Evolutionary conservation across 2,113 vertebrate species (phyloP), one percentile per base, ranked within the genome.

Genomic region (Atherinomorus stipes): DNA sequence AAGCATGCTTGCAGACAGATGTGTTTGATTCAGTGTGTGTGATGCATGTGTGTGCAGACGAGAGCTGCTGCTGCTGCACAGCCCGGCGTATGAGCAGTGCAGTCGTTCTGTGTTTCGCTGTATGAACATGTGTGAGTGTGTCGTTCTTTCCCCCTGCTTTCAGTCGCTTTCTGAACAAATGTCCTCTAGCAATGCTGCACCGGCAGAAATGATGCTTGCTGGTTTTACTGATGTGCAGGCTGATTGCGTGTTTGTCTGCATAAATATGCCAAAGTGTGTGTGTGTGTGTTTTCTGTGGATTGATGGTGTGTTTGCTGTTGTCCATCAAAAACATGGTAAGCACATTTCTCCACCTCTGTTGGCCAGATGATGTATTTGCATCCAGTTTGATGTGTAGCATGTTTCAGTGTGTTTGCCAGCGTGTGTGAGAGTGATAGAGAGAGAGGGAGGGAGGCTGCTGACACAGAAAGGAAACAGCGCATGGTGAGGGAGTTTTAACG

Each of bases 71-170:
- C 71, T 61, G 86, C 67, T 82, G 86, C 87, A 79, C 86, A 85
- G 76, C 83, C 81, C 71, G 34, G 60, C 64, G 86, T 80, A 74
- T 89, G 84, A 87, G 84, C 85, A 78, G 81, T 77, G 85, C 85
- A 88, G 91, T 83, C 52, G 65, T 71, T 88, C 77, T 74, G 70
- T 86, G 83, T 81, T 80, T 80, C 3, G 78, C 83, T 85, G 71
- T 74, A 16, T 57, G 77, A 83, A 86, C 81, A 74, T 84, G 80
- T 85, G 80, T 80, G 74, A 80, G 71, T 80, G 52, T 69, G 58
- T 47, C 56, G 45, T 68, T 80, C 62, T 74, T 47, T 62, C 80
- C 80, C 78, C 74, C 63, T 58, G 71, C 73, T 78, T 74, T 84
- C 57, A 82, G 49, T 82, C 23, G 31, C 65, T 74, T 54, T 72